Evolutionary conservation across 2,113 vertebrate species (phyloP).

Genomic region (Cheilinus undulatus): DNA sequence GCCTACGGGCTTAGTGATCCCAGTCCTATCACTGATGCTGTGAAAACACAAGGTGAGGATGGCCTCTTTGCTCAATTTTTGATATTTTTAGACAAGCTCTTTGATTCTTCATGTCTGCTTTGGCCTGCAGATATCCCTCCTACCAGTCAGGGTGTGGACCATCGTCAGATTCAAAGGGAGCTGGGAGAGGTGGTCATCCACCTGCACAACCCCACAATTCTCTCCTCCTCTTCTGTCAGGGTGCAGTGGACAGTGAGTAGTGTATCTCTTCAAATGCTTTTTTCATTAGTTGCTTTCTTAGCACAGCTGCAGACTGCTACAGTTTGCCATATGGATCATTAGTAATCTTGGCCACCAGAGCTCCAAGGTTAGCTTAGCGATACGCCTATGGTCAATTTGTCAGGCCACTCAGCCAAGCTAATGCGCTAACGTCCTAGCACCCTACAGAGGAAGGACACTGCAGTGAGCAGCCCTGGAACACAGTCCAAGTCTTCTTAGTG

Average conservation of each 20-base stretch:
- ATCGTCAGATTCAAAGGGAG: conserved; percentile 96
- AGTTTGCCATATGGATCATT: conserved; percentile 28
- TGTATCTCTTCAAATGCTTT: background rate
- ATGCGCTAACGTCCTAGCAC: conserved; percentile 40
- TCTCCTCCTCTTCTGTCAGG: conserved; percentile 96
- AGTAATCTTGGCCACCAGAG: conserved; percentile 16
- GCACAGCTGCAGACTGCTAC: conserved; percentile 22
- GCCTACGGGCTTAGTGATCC: conserved; percentile 98
- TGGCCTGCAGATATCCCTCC: conserved; percentile 91
- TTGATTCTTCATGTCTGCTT: background rate
- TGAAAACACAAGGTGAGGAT: conserved; percentile 95
- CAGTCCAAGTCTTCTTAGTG: conserved; percentile 46
- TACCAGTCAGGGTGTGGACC: conserved; percentile 97
- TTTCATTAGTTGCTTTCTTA: conserved; percentile 2
- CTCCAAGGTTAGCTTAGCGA: conserved; percentile 50
- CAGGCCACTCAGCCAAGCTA: conserved; percentile 42
- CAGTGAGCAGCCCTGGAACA: conserved; percentile 37
- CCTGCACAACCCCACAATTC: conserved; percentile 97
- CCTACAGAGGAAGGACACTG: conserved; percentile 42
- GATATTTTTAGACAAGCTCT: background rate
- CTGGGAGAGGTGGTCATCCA: conserved; percentile 94
- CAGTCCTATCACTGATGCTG: conserved; percentile 96
- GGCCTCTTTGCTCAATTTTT: background rate
- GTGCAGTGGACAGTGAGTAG: conserved; percentile 98
- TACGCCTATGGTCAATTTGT: conserved; percentile 48